These are phyloP conservation scores for Palythoa grandiflora DNA, from an alignment of 92 coral and sea anemone species.

Conservation along the genomic window DNA sequence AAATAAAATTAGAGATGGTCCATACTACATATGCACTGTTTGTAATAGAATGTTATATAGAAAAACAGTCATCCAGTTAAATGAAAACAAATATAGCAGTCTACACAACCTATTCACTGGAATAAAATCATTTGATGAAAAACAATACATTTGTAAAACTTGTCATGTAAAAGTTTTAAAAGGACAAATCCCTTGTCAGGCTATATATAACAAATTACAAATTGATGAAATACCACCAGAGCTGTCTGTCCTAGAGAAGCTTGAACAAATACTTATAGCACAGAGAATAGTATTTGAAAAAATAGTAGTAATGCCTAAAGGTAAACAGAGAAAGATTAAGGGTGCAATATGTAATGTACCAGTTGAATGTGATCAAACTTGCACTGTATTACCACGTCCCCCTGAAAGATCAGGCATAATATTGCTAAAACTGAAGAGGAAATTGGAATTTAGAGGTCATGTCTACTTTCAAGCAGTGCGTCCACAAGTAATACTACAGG, in stretches of 20 bases:
- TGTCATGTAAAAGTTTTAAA: constrained; percentile 54
- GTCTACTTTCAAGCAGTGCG: constrained; percentile 66
- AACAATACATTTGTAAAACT: constrained; percentile 52
- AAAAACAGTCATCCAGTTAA: background rate
- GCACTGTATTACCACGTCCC: constrained; percentile 64
- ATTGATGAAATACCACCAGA: constrained; percentile 64
- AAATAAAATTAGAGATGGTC: constrained; percentile 11
- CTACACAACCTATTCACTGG: background rate
- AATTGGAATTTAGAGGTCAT: constrained; percentile 61
- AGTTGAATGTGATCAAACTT: constrained; percentile 59
- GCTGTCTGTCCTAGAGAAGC: constrained; percentile 43
- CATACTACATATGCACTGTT: constrained; percentile 19
- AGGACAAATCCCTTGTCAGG: constrained; percentile 57
- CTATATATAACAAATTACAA: constrained; percentile 51
- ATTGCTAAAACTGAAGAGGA: constrained; percentile 53
- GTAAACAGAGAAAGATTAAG: constrained; percentile 65
- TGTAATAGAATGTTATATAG: constrained; percentile 11
- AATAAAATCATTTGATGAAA: constrained; percentile 59
- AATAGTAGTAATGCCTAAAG: constrained; percentile 62
- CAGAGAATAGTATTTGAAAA: constrained; percentile 61
- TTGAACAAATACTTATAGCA: constrained; percentile 62
- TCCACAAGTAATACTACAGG: constrained; percentile 42
- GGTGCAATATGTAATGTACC: constrained; percentile 76
- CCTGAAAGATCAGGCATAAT: constrained; percentile 65
- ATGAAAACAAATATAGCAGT: constrained; percentile 8